A percentile compares a stretch with the other conserved stretches of the same genome.
Conservation (phyloP, 2,888 invertebrate species). For the Embidobia sp. region DNA sequence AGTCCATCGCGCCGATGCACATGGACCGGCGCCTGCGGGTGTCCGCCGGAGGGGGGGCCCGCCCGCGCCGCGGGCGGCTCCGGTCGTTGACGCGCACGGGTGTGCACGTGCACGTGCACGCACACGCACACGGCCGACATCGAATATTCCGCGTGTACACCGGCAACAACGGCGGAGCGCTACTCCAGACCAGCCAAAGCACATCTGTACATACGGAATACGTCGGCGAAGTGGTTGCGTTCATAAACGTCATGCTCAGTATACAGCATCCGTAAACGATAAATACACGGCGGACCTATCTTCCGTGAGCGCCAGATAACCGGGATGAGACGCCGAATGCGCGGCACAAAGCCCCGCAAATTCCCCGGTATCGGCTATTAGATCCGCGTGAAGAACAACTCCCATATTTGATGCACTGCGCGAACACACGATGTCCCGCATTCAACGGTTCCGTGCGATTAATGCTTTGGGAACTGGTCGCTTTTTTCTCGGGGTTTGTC, state of each 20-base stretch:
- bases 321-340: slow-evolving; percentile 14
- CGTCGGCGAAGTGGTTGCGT: slow-evolving; percentile 47
- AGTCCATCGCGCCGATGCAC: slow-evolving; percentile 26
- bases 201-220: slow-evolving; percentile 39
- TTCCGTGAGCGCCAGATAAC: slow-evolving; percentile 35
- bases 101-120: background rate
- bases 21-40: slow-evolving; percentile 39
- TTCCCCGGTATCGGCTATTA: slow-evolving; percentile 36
- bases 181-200: slow-evolving; percentile 14
- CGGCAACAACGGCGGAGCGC: slow-evolving; percentile 1
- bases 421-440: background rate
- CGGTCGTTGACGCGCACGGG: slow-evolving; percentile 31
- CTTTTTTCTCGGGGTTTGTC: background rate
- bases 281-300: slow-evolving; percentile 42
- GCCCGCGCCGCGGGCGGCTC: slow-evolving; percentile 23
- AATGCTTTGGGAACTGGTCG: background rate
- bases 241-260: slow-evolving; percentile 54
- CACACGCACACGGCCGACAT: background rate
- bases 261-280: slow-evolving; percentile 54
- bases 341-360: slow-evolving; percentile 36
- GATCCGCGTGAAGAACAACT: slow-evolving; percentile 39
- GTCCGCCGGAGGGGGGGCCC: slow-evolving; percentile 35
- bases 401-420: slow-evolving; percentile 24
- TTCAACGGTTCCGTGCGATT: background rate
- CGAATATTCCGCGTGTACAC: slow-evolving; percentile 23